Percentiles rank a stretch among this genome's conserved stretches.
Conservation (phyloP, 2,113 vertebrate genomes). For the Myotis brandtii region DNA sequence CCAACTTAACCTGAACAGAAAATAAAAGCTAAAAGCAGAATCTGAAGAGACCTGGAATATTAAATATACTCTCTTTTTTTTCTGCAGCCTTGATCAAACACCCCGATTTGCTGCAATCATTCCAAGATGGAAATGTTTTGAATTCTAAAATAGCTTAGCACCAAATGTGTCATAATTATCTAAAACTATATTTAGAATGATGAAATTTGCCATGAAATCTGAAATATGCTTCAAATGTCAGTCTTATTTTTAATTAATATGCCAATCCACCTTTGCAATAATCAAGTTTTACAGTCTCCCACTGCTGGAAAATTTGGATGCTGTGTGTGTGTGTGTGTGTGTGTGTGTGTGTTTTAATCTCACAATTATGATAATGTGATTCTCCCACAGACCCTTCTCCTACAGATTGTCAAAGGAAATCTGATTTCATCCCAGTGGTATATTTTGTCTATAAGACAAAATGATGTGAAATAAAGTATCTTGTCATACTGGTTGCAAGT, state of each 20-base stretch:
- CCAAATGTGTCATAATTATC: conserved; percentile 81
- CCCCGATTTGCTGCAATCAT: conserved; percentile 69
- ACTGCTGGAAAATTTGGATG: neutral
- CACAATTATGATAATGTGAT: conserved; percentile 43
- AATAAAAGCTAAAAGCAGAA: conserved; percentile 54
- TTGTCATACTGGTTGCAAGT: conserved; percentile 50
- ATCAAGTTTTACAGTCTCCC: conserved; percentile 66
- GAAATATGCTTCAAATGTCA: conserved; percentile 80
- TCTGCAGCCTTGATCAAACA: conserved; percentile 67
- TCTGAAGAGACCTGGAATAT: conserved; percentile 2
- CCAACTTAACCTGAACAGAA: conserved; percentile 55
- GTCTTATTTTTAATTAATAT: conserved; percentile 80
- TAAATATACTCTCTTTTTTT: conserved; percentile 29
- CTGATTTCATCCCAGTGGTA: conserved; percentile 35
- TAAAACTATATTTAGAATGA: conserved; percentile 80
- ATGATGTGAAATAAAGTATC: conserved; percentile 40
- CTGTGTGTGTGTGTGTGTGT: conserved; percentile 7
- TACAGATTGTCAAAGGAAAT: conserved; percentile 62
- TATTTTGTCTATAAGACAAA: conserved; percentile 62
- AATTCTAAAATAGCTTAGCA: conserved; percentile 81
- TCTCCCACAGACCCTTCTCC: conserved; percentile 13
- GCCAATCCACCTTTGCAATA: conserved; percentile 71
- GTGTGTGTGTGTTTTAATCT: conserved; percentile 21
- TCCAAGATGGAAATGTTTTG: conserved; percentile 77
- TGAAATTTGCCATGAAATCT: conserved; percentile 77